Evolutionary conservation across 2,888 invertebrate genomes (phyloP).

Genomic region (Pecten maximus): DNA sequence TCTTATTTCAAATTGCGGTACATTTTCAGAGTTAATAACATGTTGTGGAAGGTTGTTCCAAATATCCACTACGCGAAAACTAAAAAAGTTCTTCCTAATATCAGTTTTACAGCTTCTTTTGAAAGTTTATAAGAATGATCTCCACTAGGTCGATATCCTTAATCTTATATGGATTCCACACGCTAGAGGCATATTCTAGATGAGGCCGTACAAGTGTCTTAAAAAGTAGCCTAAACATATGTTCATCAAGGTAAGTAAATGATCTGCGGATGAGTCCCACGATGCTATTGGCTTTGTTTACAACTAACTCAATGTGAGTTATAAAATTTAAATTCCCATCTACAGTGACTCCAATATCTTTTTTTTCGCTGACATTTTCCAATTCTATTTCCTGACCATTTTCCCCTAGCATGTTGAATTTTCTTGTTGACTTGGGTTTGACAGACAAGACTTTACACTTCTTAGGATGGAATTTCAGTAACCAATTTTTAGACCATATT

Average conservation of each 20-base stretch:
- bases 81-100: too few relatives aligned
- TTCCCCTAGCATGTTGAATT: neutral
- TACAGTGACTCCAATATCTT: neutral
- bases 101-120: too few relatives aligned
- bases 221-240: neutral
- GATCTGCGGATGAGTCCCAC: neutral
- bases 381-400: neutral
- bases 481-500: conserved; percentile 6
- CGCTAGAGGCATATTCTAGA: neutral
- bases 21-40: too few relatives aligned
- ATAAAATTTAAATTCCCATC: neutral
- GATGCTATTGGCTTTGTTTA: neutral
- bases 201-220: neutral
- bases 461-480: conserved; percentile 31
- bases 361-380: neutral
- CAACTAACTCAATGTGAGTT: neutral
- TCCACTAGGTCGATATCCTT: neutral
- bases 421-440: neutral
- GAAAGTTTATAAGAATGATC: too few relatives aligned
- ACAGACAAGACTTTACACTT: conserved; percentile 28
- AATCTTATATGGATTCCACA: neutral
- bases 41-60: too few relatives aligned
- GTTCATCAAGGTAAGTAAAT: neutral
- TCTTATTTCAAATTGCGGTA: too few relatives aligned
- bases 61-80: too few relatives aligned